Conservation (phyloP, 1,140 invertebrate genomes). For the Scaptodrosophila lebanonensis region DNA sequence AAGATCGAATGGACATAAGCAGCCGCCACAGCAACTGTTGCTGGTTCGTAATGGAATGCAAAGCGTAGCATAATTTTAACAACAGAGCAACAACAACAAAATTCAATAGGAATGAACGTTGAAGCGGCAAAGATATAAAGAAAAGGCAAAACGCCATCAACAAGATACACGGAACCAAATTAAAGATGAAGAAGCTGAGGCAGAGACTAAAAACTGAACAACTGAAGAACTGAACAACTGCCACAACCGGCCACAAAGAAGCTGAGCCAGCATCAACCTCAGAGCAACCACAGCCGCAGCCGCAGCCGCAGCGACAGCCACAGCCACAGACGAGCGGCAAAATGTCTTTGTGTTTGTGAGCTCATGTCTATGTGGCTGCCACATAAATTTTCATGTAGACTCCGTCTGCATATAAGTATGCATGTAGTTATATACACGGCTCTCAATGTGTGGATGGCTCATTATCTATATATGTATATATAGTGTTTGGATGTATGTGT, state of each 20-base stretch:
- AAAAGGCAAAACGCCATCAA: slow-evolving; percentile 73
- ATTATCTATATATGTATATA: slow-evolving; percentile 9
- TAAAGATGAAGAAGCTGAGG: slow-evolving; percentile 63
- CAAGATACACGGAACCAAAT: slow-evolving; percentile 73
- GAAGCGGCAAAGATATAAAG: slow-evolving; percentile 63
- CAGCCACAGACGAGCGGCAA: neutral
- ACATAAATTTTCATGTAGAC: slow-evolving; percentile 66
- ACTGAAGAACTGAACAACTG: no score
- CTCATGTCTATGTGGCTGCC: slow-evolving; percentile 60
- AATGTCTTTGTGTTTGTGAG: slow-evolving; percentile 20
- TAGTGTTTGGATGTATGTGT: slow-evolving; percentile 18
- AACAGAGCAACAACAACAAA: slow-evolving; percentile 17
- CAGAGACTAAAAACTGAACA: no score
- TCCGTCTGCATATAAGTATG: neutral
- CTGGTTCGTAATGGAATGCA: slow-evolving; percentile 46
- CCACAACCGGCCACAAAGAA: neutral
- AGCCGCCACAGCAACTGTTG: slow-evolving; percentile 30
- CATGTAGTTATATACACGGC: slow-evolving; percentile 39
- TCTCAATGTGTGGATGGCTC: slow-evolving; percentile 42
- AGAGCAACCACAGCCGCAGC: neutral
- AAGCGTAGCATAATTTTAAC: slow-evolving; percentile 70
- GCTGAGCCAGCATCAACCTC: slow-evolving; percentile 29
- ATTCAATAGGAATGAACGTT: slow-evolving; percentile 50
- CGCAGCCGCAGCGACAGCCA: slow-evolving; percentile 1
- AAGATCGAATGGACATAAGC: no score